Base-by-base conservation (phyloP, 1,140 invertebrate species). In the Charaxes varanes region DNA sequence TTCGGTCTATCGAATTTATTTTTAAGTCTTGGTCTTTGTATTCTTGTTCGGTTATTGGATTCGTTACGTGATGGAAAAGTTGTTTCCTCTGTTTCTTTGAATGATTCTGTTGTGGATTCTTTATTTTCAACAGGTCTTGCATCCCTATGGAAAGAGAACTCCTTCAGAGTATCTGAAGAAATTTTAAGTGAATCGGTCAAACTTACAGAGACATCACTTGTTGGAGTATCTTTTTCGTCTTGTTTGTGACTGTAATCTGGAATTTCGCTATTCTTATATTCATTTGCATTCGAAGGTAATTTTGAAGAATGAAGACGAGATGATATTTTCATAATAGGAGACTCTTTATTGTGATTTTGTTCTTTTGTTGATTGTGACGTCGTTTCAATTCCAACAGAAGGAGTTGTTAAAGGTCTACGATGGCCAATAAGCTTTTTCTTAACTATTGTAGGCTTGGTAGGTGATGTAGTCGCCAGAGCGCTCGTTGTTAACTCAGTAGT, bases 181-280 rank as follows among this genome's bases (percentile, higher is more conserved):
- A n/a, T 65, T 44, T 65, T 74, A 3, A 65, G 41, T 5, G 53
- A 56, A 34, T 83, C 74, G 15, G 38, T 65, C 33, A 78, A 51
- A 42, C 63, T 78, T 8, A 85, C 66, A 3, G 77, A 53, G 7
- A 84, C 66, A 27, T 86, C 82, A 44, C 84, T 86, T 7, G 82
- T 85, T 5, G 84, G 84, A 7, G 84, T 86, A 17, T 86, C 84
- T 44, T 86, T 86, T 54, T 86, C 84, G 33, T 86, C 84, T 41
- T 86, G 84, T 28, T 86, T 86, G 38, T 86, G 84, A 18, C 61
- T 78, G 35, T 83, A 84, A 47, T 85, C 79, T 13, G 80, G 77
- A 13, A 55, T 62, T 26, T 82, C 78, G 17, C 47, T 71, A 11
- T 53, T 60, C 49, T 62, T 74, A 11, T 57, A 60, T 30, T 79